Conservation (phyloP, 2,888 invertebrate species). For the Leptopilina myrica region DNA sequence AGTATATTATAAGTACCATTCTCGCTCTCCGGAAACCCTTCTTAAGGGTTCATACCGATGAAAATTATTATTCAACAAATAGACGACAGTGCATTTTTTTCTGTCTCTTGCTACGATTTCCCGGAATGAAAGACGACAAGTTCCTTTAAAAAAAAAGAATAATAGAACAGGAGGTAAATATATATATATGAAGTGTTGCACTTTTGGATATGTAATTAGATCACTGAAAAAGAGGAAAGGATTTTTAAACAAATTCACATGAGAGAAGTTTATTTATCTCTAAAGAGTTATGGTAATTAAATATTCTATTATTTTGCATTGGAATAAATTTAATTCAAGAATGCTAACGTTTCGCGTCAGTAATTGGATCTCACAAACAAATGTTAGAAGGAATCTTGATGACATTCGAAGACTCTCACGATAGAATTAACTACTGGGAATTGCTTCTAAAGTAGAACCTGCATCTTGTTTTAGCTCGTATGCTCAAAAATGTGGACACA, state of each 20-base stretch:
- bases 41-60: background rate
- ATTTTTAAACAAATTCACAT: too few species aligned
- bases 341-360: constrained; percentile 46
- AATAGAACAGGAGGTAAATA: background rate
- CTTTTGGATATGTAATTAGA: background rate
- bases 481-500: constrained; percentile 36
- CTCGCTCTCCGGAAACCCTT: background rate
- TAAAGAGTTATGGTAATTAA: background rate
- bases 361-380: constrained; percentile 60
- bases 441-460: constrained; percentile 59
- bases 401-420: constrained; percentile 63
- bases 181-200: constrained; percentile 5
- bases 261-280: background rate
- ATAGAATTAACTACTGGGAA: constrained; percentile 64
- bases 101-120: background rate
- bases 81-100: background rate
- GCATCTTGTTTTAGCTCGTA: constrained; percentile 39
- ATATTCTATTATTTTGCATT: constrained; percentile 12
- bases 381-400: constrained; percentile 59
- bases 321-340: constrained; percentile 12
- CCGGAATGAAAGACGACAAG: background rate
- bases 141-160: background rate
- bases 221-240: background rate
- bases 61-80: constrained; percentile 21
- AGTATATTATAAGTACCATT: constrained; percentile 24